Base-by-base conservation (phyloP, 2,113 vertebrate species). In the Glaucidium brasilianum region DNA sequence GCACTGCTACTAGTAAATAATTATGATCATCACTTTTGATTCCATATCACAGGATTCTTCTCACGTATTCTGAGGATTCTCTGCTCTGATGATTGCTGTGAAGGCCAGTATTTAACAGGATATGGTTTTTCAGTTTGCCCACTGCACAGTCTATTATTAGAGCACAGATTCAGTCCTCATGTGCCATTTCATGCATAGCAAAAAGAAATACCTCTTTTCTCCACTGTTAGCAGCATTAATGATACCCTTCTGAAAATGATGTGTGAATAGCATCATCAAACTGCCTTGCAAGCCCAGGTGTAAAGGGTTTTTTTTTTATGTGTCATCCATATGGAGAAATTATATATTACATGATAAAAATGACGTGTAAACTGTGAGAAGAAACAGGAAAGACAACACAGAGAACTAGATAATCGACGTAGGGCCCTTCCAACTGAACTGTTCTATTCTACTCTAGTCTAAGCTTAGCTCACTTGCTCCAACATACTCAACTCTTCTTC, bases 181-280 rank as follows among this genome's bases (percentile, higher is more conserved):
- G 41, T 12, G 11, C 74, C 63, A 95, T 91, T 94, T 77, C 91
- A 81, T 69, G 86, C 93, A 80, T n/a, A 59, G 68, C 72, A 77
- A 80, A 88, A 55, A 71, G 72, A 75, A 25, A 37, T 5, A 69
- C 12, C 41, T 77, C 67, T 92, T 76, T 92, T 58, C 67, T 69
- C 25, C 64, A 22, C 79, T 86, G 59, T 94, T 77, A 86, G 50
- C 59, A 91, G 32, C 93, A 91, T 96, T 94, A 86, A 94, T 84
- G 79, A 92, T 52, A 83, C 25, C 83, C 68, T 89, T 95, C 93
- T 89, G 83, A 74, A 92, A 91, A 80, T 41, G 30, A 58, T 71
- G 73, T 89, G 83, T 84, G 83, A 95, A 77, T 25, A 63, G 47
- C 83, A 91, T 81, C 86, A 39, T 66, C 81, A 84, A 69, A 67